Evolutionary conservation across 2,113 vertebrate genomes (phyloP), one percentile per base, ranked within the genome.

Genomic region (Tetraodon nigroviridis): DNA sequence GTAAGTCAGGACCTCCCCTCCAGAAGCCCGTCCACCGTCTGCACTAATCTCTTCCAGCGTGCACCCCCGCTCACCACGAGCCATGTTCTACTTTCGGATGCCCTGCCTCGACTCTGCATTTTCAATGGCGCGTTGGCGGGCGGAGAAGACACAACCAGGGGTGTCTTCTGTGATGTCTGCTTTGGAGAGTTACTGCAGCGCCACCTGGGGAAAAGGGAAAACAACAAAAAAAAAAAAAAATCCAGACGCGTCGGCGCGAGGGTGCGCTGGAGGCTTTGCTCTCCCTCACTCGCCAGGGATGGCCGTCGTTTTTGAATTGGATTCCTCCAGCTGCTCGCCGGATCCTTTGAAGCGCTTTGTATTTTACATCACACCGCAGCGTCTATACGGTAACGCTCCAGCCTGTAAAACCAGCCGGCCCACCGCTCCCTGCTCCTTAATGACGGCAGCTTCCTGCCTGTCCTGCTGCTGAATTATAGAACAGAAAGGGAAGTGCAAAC

Each of bases 191-290:
- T 58, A 58, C 58, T 61, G 55, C 61, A 4, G 42, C 58, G 71
- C 71, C 73, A 70, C 61, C 72, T 66, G 73, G 70, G 78, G 68
- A 76, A 6, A n/a, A n/a, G n/a, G n/a, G n/a, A n/a, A n/a, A n/a
- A n/a, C n/a, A n/a, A n/a, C n/a, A n/a, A n/a, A n/a, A n/a, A n/a
- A n/a, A n/a, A n/a, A n/a, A n/a, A 27, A 27, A 27, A 61, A 55
- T 16, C 54, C 50, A 59, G 63, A 57, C 58, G 7, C 42, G 68
- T 71, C 68, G 2, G 64, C 51, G 55, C 50, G 69, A 60, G 47
- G 16, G 58, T 44, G 0, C 41, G 47, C 58, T 64, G 51, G 1
- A 61, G 40, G 20, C 48, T 65, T 55, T 52, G 68, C 63, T 78
- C 61, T 19, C 24, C 24, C 7, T 6, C 0, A 14, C 57, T 41